Evolutionary conservation across 1,140 invertebrate genomes (phyloP), one percentile per base, ranked within the genome.

Genomic region (Neodiprion fabricii): DNA sequence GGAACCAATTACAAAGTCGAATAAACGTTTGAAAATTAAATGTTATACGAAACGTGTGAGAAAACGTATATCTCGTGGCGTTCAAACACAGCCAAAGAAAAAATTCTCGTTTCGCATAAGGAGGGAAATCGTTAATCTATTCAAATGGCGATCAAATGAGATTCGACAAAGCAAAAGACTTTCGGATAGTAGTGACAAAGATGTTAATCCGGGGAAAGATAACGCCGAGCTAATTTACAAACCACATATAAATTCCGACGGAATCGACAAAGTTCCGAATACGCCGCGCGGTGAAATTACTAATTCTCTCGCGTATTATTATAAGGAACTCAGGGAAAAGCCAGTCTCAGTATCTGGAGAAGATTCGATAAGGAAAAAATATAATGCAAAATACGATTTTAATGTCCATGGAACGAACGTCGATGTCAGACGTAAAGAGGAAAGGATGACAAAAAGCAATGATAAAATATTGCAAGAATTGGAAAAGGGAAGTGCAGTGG

Each of bases 61-160:
- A 21, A 81, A 80, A 49, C 80, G 65, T 49, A 79, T 79, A 40
- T 82, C 79, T 5, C 67, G 77, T 23, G 80, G 78, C 7, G 69
- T 78, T 11, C 82, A 82, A 7, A 8, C 40, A 53, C 47, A 21
- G 74, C 67, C n/a, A 78, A 75, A 53, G 72, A 67, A 49, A 75
- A 10, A 65, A 69, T 40, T 23, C 65, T 12, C 50, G 47, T 0
- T 40, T 14, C 10, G 28, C 12, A n/a, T 61, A 14, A 7, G n/a
- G n/a, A 12, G 53, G 5, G n/a, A 61, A 9, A 61, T 61, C 4
- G 9, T 12, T 14, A 61, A 9, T 61, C n/a, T 61, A 61, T 61
- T 61, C 53, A 61, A 61, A 61, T 61, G 53, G 53, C 53, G n/a
- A 12, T 17, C 11, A 5, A 17, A 17, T 7, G n/a, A 17, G 53